A percentile compares a stretch with the other conserved stretches of the same genome.
Evolutionary conservation across 1,140 invertebrate genomes (phyloP).

Genomic region (Pseudomyrmex dendroicus): DNA sequence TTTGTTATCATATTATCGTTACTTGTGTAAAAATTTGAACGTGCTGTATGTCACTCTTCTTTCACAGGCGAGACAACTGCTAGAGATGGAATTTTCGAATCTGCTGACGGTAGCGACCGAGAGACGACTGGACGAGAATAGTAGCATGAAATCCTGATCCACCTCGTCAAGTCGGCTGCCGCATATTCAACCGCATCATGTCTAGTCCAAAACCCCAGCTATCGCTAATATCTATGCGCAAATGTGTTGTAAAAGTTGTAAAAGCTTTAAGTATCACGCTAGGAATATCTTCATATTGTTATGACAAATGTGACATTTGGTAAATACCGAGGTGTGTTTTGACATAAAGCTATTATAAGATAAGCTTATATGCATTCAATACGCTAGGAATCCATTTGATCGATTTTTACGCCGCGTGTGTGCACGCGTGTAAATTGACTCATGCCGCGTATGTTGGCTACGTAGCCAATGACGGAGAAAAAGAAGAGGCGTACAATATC

Average conservation of each 20-base stretch:
- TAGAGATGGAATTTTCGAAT: conserved; percentile 96
- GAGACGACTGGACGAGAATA: conserved; percentile 87
- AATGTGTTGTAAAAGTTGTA: conserved; percentile 81
- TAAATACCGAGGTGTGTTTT: conserved; percentile 52
- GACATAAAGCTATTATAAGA: conserved; percentile 67
- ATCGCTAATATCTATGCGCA: conserved; percentile 80
- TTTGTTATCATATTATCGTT: too few species aligned
- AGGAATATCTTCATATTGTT: conserved; percentile 76
- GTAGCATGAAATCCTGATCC: conserved; percentile 86
- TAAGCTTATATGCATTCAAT: conserved; percentile 60
- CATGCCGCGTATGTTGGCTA: conserved; percentile 56
- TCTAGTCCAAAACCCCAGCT: conserved; percentile 84
- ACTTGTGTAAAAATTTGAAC: neutral
- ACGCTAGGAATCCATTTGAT: conserved; percentile 47
- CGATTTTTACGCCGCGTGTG: conserved; percentile 56
- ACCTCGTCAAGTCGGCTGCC: conserved; percentile 78
- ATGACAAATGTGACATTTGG: conserved; percentile 69
- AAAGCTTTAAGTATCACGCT: conserved; percentile 83
- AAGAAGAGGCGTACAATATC: too few species aligned
- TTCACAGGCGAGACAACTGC: conserved; percentile 92
- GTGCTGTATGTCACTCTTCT: conserved; percentile 31
- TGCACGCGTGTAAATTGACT: conserved; percentile 27
- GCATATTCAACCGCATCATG: conserved; percentile 84
- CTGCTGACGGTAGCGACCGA: conserved; percentile 94
- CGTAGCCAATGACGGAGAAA: too few species aligned